Percentiles rank a stretch among this genome's conserved stretches.
phyloP scores from a whole-genome alignment of 2,113 vertebrate genomes.

The Zapus hudsonius region DNA sequence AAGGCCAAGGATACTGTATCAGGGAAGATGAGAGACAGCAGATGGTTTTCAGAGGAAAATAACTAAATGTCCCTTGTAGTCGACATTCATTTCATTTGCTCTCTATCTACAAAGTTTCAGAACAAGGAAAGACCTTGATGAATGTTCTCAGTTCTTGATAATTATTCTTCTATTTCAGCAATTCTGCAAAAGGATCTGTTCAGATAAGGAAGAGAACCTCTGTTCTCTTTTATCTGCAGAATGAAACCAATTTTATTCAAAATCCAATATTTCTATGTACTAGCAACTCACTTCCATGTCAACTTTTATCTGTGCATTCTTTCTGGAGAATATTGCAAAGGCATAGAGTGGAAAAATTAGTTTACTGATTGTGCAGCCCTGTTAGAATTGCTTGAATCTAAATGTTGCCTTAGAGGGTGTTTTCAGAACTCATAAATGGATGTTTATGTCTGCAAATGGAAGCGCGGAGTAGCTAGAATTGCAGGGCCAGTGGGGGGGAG shows the following conservation, averaged over 20 bases:
- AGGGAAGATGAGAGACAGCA: neutral
- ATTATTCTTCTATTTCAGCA: conserved; percentile 60
- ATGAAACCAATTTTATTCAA: conserved; percentile 53
- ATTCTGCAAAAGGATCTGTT: conserved; percentile 52
- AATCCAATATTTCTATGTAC: conserved; percentile 32
- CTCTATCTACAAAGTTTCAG: neutral
- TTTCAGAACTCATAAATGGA: conserved; percentile 52
- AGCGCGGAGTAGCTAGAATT: conserved; percentile 30
- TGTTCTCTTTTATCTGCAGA: conserved; percentile 51
- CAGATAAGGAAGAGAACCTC: neutral
- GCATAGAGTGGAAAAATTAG: conserved; percentile 47
- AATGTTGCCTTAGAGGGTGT: conserved; percentile 47
- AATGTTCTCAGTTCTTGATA: conserved; percentile 55
- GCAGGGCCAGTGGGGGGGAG: neutral
- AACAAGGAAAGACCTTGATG: conserved; percentile 54
- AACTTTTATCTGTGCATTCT: conserved; percentile 60
- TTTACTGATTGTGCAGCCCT: conserved; percentile 44
- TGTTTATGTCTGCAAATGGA: conserved; percentile 56
- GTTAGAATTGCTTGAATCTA: conserved; percentile 15
- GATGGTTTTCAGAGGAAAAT: neutral
- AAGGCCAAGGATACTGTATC: neutral
- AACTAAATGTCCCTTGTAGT: neutral
- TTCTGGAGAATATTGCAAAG: neutral
- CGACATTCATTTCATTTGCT: conserved; percentile 14
- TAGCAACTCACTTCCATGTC: conserved; percentile 42